Conservation (phyloP, 1,140 invertebrate species). For the Drosophila elegans region DNA sequence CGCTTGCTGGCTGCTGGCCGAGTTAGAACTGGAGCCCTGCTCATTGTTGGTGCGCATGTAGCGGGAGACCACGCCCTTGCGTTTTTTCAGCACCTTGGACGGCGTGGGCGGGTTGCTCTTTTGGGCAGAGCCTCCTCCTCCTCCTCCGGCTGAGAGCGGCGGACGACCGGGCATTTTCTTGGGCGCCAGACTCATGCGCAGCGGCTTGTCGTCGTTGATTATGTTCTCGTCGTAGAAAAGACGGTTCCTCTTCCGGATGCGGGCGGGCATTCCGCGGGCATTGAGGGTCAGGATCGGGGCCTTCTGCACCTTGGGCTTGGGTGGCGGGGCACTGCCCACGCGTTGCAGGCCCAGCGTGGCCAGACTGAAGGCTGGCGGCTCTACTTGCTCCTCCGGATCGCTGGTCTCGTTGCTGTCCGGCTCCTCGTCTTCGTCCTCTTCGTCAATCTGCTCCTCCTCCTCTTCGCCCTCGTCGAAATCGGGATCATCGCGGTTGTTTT, state of each 20-base stretch:
- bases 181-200: constrained; percentile 86
- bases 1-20: constrained; percentile 16
- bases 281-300: constrained; percentile 91
- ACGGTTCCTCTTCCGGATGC: constrained; percentile 95
- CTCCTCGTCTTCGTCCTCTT: constrained; percentile 53
- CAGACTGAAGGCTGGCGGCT: constrained; percentile 89
- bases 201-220: constrained; percentile 91
- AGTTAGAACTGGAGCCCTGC: constrained; percentile 70
- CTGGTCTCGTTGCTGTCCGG: constrained; percentile 74
- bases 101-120: constrained; percentile 76
- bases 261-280: constrained; percentile 93
- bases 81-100: constrained; percentile 86
- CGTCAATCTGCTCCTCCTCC: constrained; percentile 26
- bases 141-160: constrained; percentile 26
- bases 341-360: constrained; percentile 91
- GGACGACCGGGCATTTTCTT: constrained; percentile 78
- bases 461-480: constrained; percentile 35
- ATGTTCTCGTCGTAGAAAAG: constrained; percentile 96
- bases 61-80: constrained; percentile 74
- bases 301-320: constrained; percentile 88
- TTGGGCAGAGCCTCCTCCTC: constrained; percentile 60
- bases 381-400: constrained; percentile 86
- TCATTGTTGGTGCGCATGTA: constrained; percentile 76
- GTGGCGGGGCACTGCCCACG: constrained; percentile 90
- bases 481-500: constrained; percentile 23